Evolutionary conservation across 2,888 invertebrate species (phyloP), one percentile per base, ranked within the genome.

Genomic region (Zaprionus obscuricornis): DNA sequence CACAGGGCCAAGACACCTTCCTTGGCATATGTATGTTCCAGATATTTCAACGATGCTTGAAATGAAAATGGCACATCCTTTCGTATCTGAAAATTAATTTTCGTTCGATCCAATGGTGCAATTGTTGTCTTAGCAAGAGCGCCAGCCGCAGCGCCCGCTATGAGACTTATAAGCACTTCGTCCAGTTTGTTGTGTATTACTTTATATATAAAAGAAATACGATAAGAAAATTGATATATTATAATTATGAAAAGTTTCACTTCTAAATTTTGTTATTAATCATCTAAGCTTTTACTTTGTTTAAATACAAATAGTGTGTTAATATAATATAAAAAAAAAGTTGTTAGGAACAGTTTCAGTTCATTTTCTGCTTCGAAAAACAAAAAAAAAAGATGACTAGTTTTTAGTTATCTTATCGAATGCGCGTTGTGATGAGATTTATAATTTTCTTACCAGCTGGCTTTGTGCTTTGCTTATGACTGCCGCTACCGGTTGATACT

Each of bases 71-170:
- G 93, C 47, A 92, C 92, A 68, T 94, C 92, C 33, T 94, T 94
- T 88, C 90, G 93, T 85, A 94, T 95, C 93, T 99, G 99, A 90
- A 99, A 99, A 91, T 97, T 98, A 76, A 99, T 99, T 92, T 99
- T 99, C 66, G 98, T 96, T 63, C 99, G 92, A 91, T 99, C 99
- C 47, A 99, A 91, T 0, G 99, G 99, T 1, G 99, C 99, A 76
- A 99, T 99, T 37, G 94, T 93, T 0, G 99, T 97, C 92, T 99
- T 99, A 17, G 99, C 99, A 58, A 96, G 78, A 2, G 97, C 98
- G 13, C 99, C 99, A 18, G 99, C 99, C 13, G 94, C 91, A 0
- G 98, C 99, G 22, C 99, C 99, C 0, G 98, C 95, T 42, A 94
- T 90, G 73, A 99, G 92, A 77, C 98, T 98, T 56, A 97, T 96